Evolutionary conservation across 2,113 vertebrate genomes (phyloP), one percentile per base, ranked within the genome.

Genomic region (Morone chrysops): DNA sequence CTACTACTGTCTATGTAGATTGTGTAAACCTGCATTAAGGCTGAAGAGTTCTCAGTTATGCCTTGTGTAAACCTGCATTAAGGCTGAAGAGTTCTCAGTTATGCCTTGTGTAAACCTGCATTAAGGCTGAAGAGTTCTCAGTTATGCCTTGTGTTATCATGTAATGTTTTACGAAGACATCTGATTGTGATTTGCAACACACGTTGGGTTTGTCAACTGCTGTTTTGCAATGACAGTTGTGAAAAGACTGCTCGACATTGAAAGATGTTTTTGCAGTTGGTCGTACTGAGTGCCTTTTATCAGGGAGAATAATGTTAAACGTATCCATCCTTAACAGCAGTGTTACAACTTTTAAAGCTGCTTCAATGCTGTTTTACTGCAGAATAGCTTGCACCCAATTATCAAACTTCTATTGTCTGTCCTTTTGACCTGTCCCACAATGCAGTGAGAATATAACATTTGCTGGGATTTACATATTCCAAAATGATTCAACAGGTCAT

Each of bases 231-330:
- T 63, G 53, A 36, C 54, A 51, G 0, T 82, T 75, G 66, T 61
- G 76, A 17, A 53, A 75, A 38, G 16, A 47, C 48, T 31, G 65
- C 50, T 59, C 8, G 17, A 76, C 66, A 76, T 20, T 75, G 6
- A 41, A 78, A 38, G 4, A 54, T 31, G n/a, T 56, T 66, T 25
- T 38, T 13, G n/a, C 61, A 51, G 17, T 59, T 75, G 63, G 18
- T n/a, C 70, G 20, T 22, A 40, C 1, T 43, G 48, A 2, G 50
- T 87, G 80, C 78, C 80, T 92, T 80, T n/a, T 53, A 48, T 82
- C 50, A 43, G 75, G 41, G 56, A 78, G 57, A 16, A 7, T 67
- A 3, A 65, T 80, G 12, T 8, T 36, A 12, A 14, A 45, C 1
- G 36, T 51, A 20, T 48, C 0, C 12, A 4, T 56, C 40, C 22